Evolutionary conservation across 2,888 invertebrate species (phyloP).

Genomic region (Lasioglossum oenotherae): DNA sequence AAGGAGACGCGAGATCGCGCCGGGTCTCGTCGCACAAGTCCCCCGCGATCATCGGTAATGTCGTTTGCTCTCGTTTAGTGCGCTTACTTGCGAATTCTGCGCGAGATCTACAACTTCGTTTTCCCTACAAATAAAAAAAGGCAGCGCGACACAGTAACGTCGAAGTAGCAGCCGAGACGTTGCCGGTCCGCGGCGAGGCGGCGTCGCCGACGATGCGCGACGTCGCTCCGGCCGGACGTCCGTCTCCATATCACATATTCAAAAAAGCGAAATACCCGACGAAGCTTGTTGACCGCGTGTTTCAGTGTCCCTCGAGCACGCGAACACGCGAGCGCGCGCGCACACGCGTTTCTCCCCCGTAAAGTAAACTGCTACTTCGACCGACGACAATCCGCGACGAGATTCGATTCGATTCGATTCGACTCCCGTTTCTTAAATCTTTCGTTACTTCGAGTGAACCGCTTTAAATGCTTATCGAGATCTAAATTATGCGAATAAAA

Average conservation of each 20-base stretch:
- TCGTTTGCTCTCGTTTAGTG: slow-evolving; percentile 41
- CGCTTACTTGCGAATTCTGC: slow-evolving; percentile 57
- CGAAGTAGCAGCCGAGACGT: slow-evolving; percentile 66
- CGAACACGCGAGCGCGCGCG: not conserved
- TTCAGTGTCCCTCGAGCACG: not conserved
- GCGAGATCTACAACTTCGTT: slow-evolving; percentile 51
- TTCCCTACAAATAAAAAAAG: slow-evolving; percentile 69
- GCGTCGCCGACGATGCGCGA: not conserved
- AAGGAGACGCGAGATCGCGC: slow-evolving; percentile 53
- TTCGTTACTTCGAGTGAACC: slow-evolving; percentile 53
- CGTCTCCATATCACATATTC: slow-evolving; percentile 57
- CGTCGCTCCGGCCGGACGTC: slow-evolving; percentile 27
- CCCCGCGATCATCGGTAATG: slow-evolving; percentile 36
- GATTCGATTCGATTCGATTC: slow-evolving; percentile 50
- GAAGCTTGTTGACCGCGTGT: slow-evolving; percentile 13
- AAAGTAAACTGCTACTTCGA: slow-evolving; percentile 61
- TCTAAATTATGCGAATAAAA: slow-evolving; percentile 75
- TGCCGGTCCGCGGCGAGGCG: slow-evolving; percentile 7
- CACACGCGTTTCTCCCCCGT: not conserved
- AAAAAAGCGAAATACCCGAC: slow-evolving; percentile 45
- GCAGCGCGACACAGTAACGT: slow-evolving; percentile 68
- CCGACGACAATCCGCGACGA: slow-evolving; percentile 56
- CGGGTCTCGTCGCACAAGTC: slow-evolving; percentile 34
- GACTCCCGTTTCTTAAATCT: not conserved
- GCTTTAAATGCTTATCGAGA: slow-evolving; percentile 72